phyloP scores from a whole-genome alignment of 1,140 invertebrate species.

The Dermatophagoides farinae region DNA sequence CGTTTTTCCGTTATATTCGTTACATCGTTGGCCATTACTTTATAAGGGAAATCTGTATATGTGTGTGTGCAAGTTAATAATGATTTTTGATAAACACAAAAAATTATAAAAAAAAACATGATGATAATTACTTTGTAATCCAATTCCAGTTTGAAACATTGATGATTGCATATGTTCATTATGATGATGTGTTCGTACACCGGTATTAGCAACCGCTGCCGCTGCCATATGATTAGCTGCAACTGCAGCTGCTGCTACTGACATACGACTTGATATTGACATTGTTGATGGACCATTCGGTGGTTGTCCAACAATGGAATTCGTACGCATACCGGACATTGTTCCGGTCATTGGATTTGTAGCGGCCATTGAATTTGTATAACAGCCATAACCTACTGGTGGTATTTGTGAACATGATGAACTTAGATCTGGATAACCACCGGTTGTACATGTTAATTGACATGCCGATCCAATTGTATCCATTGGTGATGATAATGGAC shows the following conservation, averaged over 20 bases:
- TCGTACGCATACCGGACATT: not conserved
- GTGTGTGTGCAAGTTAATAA: not conserved
- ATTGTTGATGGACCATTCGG: not conserved
- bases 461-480: not conserved
- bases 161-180: not conserved
- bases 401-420: not conserved
- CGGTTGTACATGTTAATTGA: not conserved
- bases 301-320: not conserved
- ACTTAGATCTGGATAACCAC: not conserved
- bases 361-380: not conserved
- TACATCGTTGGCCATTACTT: constrained; percentile 51
- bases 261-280: not conserved
- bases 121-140: not conserved
- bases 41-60: constrained; percentile 49
- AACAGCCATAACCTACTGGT: not conserved
- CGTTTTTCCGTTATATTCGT: constrained; percentile 55
- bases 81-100: not conserved
- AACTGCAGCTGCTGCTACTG: not conserved
- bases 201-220: not conserved
- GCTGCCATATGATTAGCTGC: not conserved
- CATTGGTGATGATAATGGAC: not conserved
- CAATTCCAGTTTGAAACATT: constrained; percentile 1
- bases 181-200: not conserved
- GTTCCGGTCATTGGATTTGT: not conserved
- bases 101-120: not conserved